Base-by-base conservation (phyloP, 2,797 vertebrate genomes). In the Galago senegalensis region DNA sequence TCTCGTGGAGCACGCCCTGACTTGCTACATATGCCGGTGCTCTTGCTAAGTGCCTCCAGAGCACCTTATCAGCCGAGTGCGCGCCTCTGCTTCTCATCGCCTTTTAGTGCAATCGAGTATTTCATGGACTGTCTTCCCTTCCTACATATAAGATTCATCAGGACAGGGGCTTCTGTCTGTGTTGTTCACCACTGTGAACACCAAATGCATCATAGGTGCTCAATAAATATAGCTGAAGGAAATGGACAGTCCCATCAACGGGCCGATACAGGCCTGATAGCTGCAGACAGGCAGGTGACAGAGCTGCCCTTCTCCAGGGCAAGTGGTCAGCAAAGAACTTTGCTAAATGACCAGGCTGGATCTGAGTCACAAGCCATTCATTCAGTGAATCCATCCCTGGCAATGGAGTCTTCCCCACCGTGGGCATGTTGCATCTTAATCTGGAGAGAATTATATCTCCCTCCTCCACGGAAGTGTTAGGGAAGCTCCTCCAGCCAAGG, bases 231-330 rank as follows among this genome's bases (percentile, higher is more conserved):
- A 8, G 31, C 20, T n/a, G 40, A 46, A 75, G 37, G 84, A 49
- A 70, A 13, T 53, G 49, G 13, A 12, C 7, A 6, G 29, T 12
- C 29, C 37, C 43, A 6, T 21, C 7, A 37, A 43, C 1, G 1
- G 1, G 0, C 3, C 0, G 16, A n/a, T 0, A 20, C 37, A 53
- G 21, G 37, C 3, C 1, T 2, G 20, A 67, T 17, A n/a, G 8
- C 31, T 67, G 3, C 16, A n/a, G 34, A 63, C 12, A 10, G 67
- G 11, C 18, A 12, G 16, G 17, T 53, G 18, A 31, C 21, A 3
- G 6, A 82, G 60, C 31, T 29, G 29, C 31, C 56, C 29, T 86
- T 43, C 69, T 79, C 10, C 21, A 16, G 40, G 34, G 18, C 72
- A 13, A 14, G 13, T 3, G 13, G 43, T n/a, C 70, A 31, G 11